These are phyloP conservation scores for Alexandromys fortis DNA, from an alignment of 2,113 vertebrate genomes.

Conservation along the genomic window DNA sequence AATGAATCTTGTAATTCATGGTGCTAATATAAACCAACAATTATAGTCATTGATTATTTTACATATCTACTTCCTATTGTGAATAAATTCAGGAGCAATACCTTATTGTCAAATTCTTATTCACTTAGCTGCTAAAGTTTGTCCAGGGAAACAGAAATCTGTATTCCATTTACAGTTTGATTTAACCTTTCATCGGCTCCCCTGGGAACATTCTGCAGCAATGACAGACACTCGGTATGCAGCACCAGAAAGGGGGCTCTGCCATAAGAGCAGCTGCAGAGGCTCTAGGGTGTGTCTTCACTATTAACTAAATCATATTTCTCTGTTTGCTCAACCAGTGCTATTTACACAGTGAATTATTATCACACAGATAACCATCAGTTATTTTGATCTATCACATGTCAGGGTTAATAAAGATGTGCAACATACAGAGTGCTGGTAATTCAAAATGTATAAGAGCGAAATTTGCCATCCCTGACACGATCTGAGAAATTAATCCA, in stretches of 20 bases:
- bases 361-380: neutral
- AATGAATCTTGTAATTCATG: conserved; percentile 18
- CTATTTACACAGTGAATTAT: neutral
- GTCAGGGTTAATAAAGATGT: neutral
- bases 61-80: neutral
- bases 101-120: conserved; percentile 21
- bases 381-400: neutral
- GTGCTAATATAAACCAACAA: conserved; percentile 29
- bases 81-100: conserved; percentile 22
- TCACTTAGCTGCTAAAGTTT: conserved; percentile 54
- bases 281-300: neutral
- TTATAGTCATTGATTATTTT: conserved; percentile 20
- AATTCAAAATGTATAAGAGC: conserved; percentile 8
- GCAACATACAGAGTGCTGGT: neutral
- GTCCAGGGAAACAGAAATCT: conserved; percentile 39
- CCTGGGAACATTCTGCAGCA: conserved; percentile 15
- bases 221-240: conserved; percentile 29
- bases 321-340: neutral
- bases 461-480: neutral
- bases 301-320: neutral
- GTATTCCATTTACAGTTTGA: neutral
- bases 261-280: conserved; percentile 42
- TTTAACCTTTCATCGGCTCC: conserved; percentile 1
- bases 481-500: conserved; percentile 25
- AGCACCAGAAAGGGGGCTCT: conserved; percentile 7